Evolutionary conservation across 2,888 invertebrate species (phyloP).

Genomic region (Sthenelais limicola): DNA sequence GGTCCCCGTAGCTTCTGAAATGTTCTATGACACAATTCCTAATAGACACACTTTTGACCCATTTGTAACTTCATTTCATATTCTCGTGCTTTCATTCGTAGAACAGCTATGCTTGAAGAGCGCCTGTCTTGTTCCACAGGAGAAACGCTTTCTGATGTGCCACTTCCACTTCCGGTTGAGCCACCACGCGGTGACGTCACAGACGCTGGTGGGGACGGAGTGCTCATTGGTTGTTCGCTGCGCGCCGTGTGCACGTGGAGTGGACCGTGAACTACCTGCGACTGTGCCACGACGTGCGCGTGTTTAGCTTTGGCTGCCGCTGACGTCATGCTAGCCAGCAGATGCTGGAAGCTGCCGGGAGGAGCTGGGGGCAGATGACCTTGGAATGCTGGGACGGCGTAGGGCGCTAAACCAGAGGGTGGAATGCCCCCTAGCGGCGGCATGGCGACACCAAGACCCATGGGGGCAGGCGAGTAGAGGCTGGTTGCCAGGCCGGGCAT

Average conservation of each 20-base stretch:
- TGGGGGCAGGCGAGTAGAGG: not conserved
- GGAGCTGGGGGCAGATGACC: conserved; percentile 54
- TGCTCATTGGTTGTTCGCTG: not conserved
- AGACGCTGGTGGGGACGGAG: conserved; percentile 16
- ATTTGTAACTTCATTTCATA: conserved; percentile 59
- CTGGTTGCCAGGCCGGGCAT: not conserved
- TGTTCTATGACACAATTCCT: not conserved
- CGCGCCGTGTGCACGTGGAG: conserved; percentile 20
- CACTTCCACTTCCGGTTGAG: not conserved
- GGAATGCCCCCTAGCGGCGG: not conserved
- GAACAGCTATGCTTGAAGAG: conserved; percentile 59
- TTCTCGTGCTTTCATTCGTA: conserved; percentile 60
- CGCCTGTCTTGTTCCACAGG: conserved; percentile 50
- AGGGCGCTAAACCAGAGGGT: not conserved
- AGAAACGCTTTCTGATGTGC: conserved; percentile 16
- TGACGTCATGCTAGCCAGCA: conserved; percentile 63
- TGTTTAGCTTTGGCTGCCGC: conserved; percentile 51
- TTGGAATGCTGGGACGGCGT: conserved; percentile 27
- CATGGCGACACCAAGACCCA: not conserved
- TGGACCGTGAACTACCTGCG: not conserved
- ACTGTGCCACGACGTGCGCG: conserved; percentile 1
- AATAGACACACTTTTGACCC: conserved; percentile 37
- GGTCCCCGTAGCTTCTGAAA: not conserved
- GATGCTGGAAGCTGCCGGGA: conserved; percentile 62
- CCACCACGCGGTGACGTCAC: not conserved